Base-by-base conservation (phyloP, 53 echinoderm and acorn worm genomes). In the Holothuria leucospilota region DNA sequence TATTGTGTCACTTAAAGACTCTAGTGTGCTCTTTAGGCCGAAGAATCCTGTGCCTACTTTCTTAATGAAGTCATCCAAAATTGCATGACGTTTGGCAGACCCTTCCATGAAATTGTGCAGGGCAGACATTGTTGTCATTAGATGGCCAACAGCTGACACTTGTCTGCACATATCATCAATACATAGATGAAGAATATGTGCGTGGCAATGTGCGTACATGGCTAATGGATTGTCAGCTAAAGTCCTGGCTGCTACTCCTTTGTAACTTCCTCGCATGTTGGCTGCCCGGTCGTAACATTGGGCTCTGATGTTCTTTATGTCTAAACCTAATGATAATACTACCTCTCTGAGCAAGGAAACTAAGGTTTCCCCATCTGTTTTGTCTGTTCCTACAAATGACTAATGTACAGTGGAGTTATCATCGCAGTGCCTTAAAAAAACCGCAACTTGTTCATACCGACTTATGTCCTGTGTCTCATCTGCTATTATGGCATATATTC, bases 201-300 rank as follows among this genome's bases (percentile, higher is more conserved):
- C 86, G 62, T 39, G 63, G 34, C 77, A 86, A 62, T 86, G 86
- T 12, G 77, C 28, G 28, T 63, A 86, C 27, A 77, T 62, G 21
- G 86, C 86, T 14, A 42, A 4, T 20, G 77, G 63, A 77, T 77
- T 77, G 28, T 70, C 63, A 41, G 62, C 77, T 63, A 75, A 75
- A 26, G 75, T 77, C 62, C 75, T 1, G 26, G 86, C 77, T 24
- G 75, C 75, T 63, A 86, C 62, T 18, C 86, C 77, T 46, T 63
- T 75, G 61, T 61, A 60, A 53, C 77, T 24, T 4, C 86, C 86
- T 2, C 63, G 29, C 86, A 86, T 86, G 78, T 86, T 86, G 15
- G 86, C 86, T 77, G 86, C 86, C 18, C 77, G 77, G 51, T 86
- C 78, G 29, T 71, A 86, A 51, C 77, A 77, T 56, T 86, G 86